Percentiles rank a stretch among this genome's conserved stretches.
phyloP scores from a whole-genome alignment of 2,113 vertebrate genomes.

The Numenius arquata region DNA sequence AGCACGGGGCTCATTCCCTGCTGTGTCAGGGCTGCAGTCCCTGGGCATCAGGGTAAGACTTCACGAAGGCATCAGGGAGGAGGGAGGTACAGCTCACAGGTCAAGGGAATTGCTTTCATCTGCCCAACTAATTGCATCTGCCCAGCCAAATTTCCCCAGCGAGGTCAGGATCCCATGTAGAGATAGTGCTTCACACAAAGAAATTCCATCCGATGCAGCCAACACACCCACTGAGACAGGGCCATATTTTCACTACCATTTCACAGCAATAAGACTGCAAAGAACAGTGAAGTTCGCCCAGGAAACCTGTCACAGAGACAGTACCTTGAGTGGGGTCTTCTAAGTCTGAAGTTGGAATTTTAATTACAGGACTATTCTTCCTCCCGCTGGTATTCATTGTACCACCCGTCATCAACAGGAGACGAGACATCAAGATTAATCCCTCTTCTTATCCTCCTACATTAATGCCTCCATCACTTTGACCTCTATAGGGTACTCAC shows the following conservation, averaged over 20 bases:
- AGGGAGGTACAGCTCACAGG: neutral
- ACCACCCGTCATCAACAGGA: neutral
- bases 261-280: neutral
- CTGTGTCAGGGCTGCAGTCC: neutral
- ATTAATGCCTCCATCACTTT: neutral
- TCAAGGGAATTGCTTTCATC: neutral
- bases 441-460: neutral
- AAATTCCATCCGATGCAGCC: neutral
- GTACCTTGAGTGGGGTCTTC: neutral
- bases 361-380: neutral
- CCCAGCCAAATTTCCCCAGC: neutral
- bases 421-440: neutral
- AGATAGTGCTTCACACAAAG: neutral
- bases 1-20: neutral
- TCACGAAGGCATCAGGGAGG: accelerated
- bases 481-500: neutral
- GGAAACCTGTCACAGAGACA: neutral
- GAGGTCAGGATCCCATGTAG: neutral
- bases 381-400: accelerated
- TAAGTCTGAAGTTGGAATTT: neutral
- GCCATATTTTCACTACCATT: neutral
- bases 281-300: neutral
- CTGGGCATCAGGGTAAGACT: neutral
- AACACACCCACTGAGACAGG: neutral
- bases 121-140: neutral